Evolutionary conservation across 2,113 vertebrate genomes (phyloP).

Genomic region (Rallus limicola): DNA sequence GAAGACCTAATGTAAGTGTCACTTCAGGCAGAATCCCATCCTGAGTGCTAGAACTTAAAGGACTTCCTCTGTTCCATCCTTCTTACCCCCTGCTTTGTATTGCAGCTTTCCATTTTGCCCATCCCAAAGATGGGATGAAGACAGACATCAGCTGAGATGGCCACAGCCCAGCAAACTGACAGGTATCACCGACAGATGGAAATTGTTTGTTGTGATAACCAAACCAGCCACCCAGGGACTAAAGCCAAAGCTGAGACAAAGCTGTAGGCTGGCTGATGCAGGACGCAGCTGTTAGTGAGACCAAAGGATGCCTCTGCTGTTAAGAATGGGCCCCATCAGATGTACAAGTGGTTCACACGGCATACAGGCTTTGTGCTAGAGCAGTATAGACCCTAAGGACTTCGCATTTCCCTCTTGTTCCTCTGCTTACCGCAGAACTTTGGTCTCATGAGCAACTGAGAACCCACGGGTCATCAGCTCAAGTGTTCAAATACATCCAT

Average conservation of each 20-base stretch:
- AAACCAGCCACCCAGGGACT: not conserved
- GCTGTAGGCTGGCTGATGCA: not conserved
- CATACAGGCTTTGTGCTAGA: not conserved
- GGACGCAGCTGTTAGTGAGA: not conserved
- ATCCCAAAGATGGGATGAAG: not conserved
- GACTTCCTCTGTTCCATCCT: not conserved
- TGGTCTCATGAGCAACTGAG: not conserved
- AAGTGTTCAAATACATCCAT: not conserved
- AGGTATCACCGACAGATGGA: not conserved
- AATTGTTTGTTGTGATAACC: not conserved
- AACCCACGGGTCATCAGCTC: not conserved
- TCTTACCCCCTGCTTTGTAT: not conserved
- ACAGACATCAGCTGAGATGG: not conserved
- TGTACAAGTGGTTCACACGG: rapidly evolving
- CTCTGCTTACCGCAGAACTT: not conserved
- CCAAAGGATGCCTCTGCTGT: not conserved
- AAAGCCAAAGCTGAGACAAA: not conserved
- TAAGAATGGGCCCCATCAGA: not conserved
- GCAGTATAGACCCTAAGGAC: not conserved
- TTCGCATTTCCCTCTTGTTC: not conserved
- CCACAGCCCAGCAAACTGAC: not conserved
- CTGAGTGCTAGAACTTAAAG: not conserved
- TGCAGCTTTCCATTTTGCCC: not conserved
- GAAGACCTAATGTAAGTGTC: not conserved
- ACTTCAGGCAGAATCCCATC: not conserved